phyloP scores from a whole-genome alignment of 2,113 vertebrate genomes.

The Echinops telfairi region DNA sequence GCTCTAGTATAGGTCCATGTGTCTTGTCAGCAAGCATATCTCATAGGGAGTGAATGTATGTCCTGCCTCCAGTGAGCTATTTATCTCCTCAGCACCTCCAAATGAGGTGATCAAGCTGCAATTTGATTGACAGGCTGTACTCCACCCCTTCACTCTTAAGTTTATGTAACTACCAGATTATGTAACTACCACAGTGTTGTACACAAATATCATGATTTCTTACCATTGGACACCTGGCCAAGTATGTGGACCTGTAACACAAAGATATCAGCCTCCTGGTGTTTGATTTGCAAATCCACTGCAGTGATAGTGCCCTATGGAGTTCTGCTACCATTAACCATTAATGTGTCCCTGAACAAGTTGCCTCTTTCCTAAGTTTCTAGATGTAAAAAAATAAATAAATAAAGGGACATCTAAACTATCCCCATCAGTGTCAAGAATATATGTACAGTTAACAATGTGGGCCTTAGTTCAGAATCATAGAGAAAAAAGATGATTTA shows the following conservation, averaged over 20 bases:
- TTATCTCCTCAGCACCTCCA: no score
- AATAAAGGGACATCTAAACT: background rate
- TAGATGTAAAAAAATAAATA: background rate
- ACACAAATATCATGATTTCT: slow-evolving; percentile 17
- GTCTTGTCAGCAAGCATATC: no score
- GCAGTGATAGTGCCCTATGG: no score
- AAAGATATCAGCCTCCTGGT: background rate
- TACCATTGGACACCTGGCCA: slow-evolving; percentile 36
- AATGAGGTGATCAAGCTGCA: no score
- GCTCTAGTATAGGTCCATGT: no score
- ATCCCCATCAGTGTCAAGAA: background rate
- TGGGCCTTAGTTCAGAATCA: slow-evolving; percentile 22
- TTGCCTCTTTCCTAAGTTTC: background rate
- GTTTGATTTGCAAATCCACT: background rate
- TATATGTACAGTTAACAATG: background rate
- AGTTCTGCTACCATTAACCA: slow-evolving; percentile 7
- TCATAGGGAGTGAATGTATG: no score
- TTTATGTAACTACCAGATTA: no score
- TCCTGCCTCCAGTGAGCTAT: no score
- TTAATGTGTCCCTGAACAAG: slow-evolving; percentile 22
- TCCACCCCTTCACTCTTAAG: no score
- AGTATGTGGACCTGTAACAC: background rate
- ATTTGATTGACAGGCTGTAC: no score
- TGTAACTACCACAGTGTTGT: background rate
- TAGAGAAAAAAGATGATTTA: background rate